Evolutionary conservation across 1,140 invertebrate species (phyloP), one percentile per base, ranked within the genome.

Genomic region (Lucilia sericata): DNA sequence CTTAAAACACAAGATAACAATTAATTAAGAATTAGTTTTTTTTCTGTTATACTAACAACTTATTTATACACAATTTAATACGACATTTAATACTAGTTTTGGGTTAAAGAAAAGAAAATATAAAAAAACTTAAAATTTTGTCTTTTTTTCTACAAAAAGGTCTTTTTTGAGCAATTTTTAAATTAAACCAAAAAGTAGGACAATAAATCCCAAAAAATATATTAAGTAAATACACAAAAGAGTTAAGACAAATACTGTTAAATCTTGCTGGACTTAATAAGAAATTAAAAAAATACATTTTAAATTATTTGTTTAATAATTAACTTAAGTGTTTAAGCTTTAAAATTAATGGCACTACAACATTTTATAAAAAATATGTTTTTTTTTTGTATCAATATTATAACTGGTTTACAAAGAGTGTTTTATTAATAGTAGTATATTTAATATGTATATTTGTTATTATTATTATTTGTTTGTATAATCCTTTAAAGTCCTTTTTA

Each of bases 1-100:
- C 76, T 80, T 80, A 80, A 80, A 80, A 51, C 42, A 80, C 76
- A 80, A 80, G 76, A 49, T 80, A 80, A 80, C 76, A 80, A 80
- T 80, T 80, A 80, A 80, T 80, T 80, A 21, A 80, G 10, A 51
- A 49, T 80, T 80, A 51, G 76, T 80, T 78, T 34, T 34, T 12
- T 75, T 34, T 80, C 47, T 51, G 10, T 19, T 21, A 12, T 25
- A 70, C 55, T 14, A 25, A 21, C 65, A 21, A 8, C 42, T 8
- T 42, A 42, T 55, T 55, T 30, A 30, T 30, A 30, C 25, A 30
- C 25, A 30, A 55, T n/a, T 55, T 55, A 55, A 55, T 49, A 49
- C n/a, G 9, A 55, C 12, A 55, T 12, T 55, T 55, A 55, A 42
- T 42, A 42, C 42, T 42, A 42, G 42, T 42, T 42, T 42, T 42